Conservation (phyloP, 2,797 vertebrate genomes). For the Hoplostethus atlanticus region DNA sequence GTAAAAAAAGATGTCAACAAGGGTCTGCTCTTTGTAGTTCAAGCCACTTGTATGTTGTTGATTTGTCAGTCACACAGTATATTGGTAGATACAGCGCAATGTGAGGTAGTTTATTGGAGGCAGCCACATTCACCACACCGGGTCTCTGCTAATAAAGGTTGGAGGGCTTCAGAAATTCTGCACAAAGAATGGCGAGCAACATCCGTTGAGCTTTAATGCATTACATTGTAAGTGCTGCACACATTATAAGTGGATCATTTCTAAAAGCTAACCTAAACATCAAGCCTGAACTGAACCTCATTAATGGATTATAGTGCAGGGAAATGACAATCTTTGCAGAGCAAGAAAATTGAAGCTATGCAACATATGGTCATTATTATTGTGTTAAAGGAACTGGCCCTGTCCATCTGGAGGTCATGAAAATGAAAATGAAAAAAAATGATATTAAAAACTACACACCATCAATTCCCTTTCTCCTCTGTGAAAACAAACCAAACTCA, state of each 20-base stretch:
- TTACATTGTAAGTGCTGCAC: no score
- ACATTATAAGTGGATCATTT: neutral
- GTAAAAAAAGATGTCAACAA: conserved; percentile 12
- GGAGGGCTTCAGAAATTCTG: neutral
- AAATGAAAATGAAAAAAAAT: no score
- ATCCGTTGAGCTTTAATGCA: no score
- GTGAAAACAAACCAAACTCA: no score
- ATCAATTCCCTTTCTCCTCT: no score
- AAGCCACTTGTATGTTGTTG: conserved; percentile 28
- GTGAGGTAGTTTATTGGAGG: conserved; percentile 4
- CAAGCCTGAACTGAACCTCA: neutral
- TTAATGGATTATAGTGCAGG: neutral
- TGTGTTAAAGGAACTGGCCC: neutral
- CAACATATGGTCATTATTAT: neutral
- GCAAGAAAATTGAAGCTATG: neutral
- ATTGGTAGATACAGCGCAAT: neutral
- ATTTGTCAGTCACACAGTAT: conserved; percentile 36
- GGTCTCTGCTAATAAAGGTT: neutral
- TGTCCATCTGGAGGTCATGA: neutral
- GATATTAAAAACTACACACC: no score
- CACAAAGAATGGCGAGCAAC: neutral
- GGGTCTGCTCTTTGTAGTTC: conserved; percentile 33
- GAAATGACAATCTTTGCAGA: neutral
- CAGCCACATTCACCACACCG: neutral
- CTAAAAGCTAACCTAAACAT: neutral